Evolutionary conservation across 2,797 vertebrate genomes (phyloP).

Genomic region (Intellagama lesueurii): DNA sequence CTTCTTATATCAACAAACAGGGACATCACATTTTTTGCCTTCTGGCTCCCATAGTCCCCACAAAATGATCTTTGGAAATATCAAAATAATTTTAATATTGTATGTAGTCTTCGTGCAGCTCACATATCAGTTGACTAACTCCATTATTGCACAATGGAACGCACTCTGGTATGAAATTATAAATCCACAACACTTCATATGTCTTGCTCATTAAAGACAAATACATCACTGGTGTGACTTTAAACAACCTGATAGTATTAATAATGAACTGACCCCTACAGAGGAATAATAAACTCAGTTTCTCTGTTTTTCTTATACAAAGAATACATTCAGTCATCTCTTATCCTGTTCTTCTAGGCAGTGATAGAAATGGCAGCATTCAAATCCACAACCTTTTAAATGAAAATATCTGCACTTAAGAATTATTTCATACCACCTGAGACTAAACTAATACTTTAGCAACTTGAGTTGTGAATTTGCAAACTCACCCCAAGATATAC

Average conservation of each 20-base stretch:
- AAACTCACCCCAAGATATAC: constrained; percentile 21
- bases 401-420: not conserved
- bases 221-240: constrained; percentile 64
- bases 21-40: constrained; percentile 41
- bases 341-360: not conserved
- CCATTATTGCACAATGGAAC: constrained; percentile 29
- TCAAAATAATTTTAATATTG: not conserved
- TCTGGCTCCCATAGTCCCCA: constrained; percentile 17
- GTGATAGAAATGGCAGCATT: constrained; percentile 11
- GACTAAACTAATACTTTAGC: not conserved
- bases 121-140: constrained; percentile 36
- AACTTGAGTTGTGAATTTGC: not conserved
- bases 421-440: constrained; percentile 22
- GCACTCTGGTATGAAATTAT: constrained; percentile 19
- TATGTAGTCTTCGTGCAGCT: not conserved
- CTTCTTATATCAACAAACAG: constrained; percentile 42
- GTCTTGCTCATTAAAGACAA: constrained; percentile 52
- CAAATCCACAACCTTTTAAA: constrained; percentile 11
- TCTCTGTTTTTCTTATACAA: constrained; percentile 23
- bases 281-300: constrained; percentile 20
- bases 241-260: constrained; percentile 23
- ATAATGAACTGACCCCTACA: constrained; percentile 33
- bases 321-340: constrained; percentile 39
- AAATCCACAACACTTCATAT: constrained; percentile 34
- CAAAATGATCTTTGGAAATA: constrained; percentile 23